Base-by-base conservation (phyloP, 2,888 invertebrate genomes). In the Adelognathus sp. region DNA sequence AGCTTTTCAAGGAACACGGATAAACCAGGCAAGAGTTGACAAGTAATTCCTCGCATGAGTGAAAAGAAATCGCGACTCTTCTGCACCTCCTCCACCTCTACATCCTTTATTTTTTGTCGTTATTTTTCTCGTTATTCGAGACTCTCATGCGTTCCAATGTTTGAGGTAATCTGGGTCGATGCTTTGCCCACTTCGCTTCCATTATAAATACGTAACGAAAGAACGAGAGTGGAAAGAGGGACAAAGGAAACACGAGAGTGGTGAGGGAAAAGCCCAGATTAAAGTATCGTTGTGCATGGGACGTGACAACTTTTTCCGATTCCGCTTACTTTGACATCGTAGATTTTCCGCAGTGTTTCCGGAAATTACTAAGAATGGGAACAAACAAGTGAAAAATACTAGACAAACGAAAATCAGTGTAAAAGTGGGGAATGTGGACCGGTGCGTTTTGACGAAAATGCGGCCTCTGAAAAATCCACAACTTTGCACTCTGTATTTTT, bases 21-120 rank as follows among this genome's bases (percentile, higher is more conserved):
- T 11, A 73, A 66, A 73, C 58, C 29, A 21, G 46, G 29, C 11
- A 33, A 27, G 18, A 9, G 29, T 66, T 74, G 73, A 66, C 73
- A 74, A 60, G 66, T 74, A 66, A 74, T 66, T 74, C 64, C 36
- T 60, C 73, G 50, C 73, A 66, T 50, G 66, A 66, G 39, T n/a
- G 58, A 50, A 58, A 39, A n/a, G 36, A 36, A 74, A 27, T 60
- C 39, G 39, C 31, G 58, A 29, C 50, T 64, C 63, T 72, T 18
- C 44, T 44, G 18, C 46, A 46, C 21, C 33, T 58, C 27, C 29
- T 44, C 7, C 9, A 33, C 9, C 31, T 41, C 16, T 36, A 21
- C 24, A 41, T 56, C 36, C 31, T 63, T 54, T 16, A 31, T 5
- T 11, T 16, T 11, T 3, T 3, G n/a, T n/a, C n/a, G n/a, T n/a